Percentiles rank a stretch among this genome's conserved stretches.
These are phyloP conservation scores for Staurois parvus DNA, from an alignment of 2,797 vertebrate species.

Conservation along the genomic window DNA sequence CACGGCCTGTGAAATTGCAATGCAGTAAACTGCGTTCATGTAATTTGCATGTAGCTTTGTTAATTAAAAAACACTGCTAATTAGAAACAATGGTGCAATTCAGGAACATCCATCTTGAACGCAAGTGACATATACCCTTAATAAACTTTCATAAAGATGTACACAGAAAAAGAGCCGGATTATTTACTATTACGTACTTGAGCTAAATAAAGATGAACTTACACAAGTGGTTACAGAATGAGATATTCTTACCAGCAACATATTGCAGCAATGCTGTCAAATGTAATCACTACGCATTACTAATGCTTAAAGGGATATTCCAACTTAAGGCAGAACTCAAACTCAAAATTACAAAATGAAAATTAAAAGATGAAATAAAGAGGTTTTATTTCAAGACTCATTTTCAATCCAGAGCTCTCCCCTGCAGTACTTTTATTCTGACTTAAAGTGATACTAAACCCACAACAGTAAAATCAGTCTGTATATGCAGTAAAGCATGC, in stretches of 20 bases:
- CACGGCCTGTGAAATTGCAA: slow-evolving; percentile 79
- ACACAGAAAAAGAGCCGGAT: slow-evolving; percentile 83
- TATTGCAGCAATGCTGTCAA: background rate
- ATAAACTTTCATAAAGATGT: slow-evolving; percentile 79
- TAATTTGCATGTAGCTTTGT: slow-evolving; percentile 82
- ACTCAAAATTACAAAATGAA: too few species aligned
- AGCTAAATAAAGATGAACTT: slow-evolving; percentile 81
- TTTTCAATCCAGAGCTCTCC: too few species aligned
- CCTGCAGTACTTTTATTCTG: too few species aligned
- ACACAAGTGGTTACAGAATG: slow-evolving; percentile 74
- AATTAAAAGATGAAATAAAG: too few species aligned
- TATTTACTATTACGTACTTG: slow-evolving; percentile 81
- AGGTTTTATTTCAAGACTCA: too few species aligned
- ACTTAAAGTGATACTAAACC: too few species aligned
- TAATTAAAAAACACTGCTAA: slow-evolving; percentile 79
- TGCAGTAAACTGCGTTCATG: slow-evolving; percentile 81
- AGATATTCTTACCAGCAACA: slow-evolving; percentile 15
- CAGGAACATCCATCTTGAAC: slow-evolving; percentile 73
- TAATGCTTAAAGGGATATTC: too few species aligned
- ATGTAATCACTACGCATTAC: background rate
- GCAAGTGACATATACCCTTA: slow-evolving; percentile 74
- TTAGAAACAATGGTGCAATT: slow-evolving; percentile 77
- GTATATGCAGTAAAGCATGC: too few species aligned
- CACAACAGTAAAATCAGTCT: too few species aligned
- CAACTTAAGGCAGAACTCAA: too few species aligned